Evolutionary conservation across 2,113 vertebrate genomes (phyloP).

Genomic region (Leptobrachium leishanense): DNA sequence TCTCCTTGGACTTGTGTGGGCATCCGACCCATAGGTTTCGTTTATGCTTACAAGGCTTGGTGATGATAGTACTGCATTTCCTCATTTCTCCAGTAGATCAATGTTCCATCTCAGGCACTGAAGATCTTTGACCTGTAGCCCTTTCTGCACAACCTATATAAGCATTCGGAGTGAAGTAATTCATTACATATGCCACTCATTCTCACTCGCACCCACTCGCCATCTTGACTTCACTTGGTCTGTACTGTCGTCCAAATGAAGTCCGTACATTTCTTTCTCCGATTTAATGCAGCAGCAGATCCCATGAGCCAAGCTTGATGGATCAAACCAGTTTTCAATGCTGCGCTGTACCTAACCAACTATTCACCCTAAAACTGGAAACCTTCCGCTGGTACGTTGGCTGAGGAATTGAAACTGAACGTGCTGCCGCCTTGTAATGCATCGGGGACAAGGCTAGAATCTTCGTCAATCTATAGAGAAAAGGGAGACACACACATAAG

Average conservation of each 20-base stretch:
- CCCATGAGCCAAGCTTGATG: constrained; percentile 99
- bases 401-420: constrained; percentile 95
- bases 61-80: constrained; percentile 76
- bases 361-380: constrained; percentile 96
- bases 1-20: constrained; percentile 71
- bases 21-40: constrained; percentile 62
- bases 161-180: constrained; percentile 92
- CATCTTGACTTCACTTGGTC: constrained; percentile 98
- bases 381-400: constrained; percentile 98
- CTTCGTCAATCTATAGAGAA: constrained; percentile 89
- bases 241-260: constrained; percentile 96
- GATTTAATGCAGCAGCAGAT: constrained; percentile 99
- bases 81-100: constrained; percentile 75
- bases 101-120: constrained; percentile 78
- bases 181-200: constrained; percentile 97
- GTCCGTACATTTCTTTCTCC: constrained; percentile 94
- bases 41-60: constrained; percentile 82
- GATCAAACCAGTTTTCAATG: constrained; percentile 98
- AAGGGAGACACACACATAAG: constrained; percentile 1
- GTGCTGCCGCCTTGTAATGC: constrained; percentile 96
- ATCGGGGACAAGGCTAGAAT: constrained; percentile 96
- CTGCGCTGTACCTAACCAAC: constrained; percentile 95
- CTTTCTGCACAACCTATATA: constrained; percentile 90
- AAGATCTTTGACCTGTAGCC: constrained; percentile 86
- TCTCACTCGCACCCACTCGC: constrained; percentile 99